Evolutionary conservation across 2,888 invertebrate species (phyloP), one percentile per base, ranked within the genome.

Genomic region (Margaritifera margaritifera): DNA sequence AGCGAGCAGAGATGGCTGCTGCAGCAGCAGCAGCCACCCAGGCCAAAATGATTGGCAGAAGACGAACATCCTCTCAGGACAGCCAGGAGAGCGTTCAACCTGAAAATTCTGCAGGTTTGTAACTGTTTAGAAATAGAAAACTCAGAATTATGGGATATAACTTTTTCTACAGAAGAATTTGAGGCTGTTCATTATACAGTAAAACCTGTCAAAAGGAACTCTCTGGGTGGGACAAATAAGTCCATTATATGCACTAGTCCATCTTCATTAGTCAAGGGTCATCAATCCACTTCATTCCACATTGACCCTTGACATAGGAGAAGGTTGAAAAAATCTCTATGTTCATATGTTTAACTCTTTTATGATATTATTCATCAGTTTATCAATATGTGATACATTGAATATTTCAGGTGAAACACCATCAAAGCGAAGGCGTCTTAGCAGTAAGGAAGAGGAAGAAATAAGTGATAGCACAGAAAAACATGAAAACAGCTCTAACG

Each of bases 391-490:
- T 42, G 42, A 42, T 42, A 42, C 11, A 42, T 11, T 42, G 42
- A 42, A 42, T 42, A 42, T 42, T 42, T 42, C 70, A 81, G 80
- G 72, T 58, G 83, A 73, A 54, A 80, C 80, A 11, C 83, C 83
- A 51, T 80, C 83, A n/a, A 84, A 84, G 67, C 70, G 78, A 58
- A 70, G 81, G 22, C 65, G 75, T 54, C 25, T 79, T 15, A 78
- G 74, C 66, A 59, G 53, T 24, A 66, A 70, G 4, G 66, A 52
- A 25, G 69, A 71, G 31, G 71, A 70, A 20, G 65, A 67, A n/a
- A 64, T 64, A 25, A 66, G 66, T 50, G 57, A 65, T 22, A 57
- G 64, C 42, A 60, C 62, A 25, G 54, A 25, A 50, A 69, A 60
- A 64, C 67, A 73, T 64, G 60, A 55, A 25, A 62, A 68, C 22